Base-by-base conservation (phyloP, 2,113 vertebrate genomes). In the Panurus biarmicus region DNA sequence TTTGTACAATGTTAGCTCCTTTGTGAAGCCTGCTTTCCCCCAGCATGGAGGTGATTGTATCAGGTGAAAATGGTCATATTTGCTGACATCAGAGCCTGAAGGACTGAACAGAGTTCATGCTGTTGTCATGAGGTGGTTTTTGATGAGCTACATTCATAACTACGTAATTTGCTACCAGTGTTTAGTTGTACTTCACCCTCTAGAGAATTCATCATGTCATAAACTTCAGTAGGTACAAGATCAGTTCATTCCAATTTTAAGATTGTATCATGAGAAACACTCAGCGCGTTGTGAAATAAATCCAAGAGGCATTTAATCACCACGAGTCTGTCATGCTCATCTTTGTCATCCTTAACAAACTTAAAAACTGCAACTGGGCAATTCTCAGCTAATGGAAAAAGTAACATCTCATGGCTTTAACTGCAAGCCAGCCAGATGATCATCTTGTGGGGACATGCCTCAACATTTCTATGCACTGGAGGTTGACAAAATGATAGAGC, bases 381-480 rank as follows among this genome's bases (percentile, higher is more conserved):
- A 92, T 95, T 95, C 95, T 93, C 72, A 84, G 90, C 85, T 95
- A 90, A 90, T 80, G 92, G 47, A 86, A 83, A 94, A 96, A 90
- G 83, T 86, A 95, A 58, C 90, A 90, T 92, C 94, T 96, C 92
- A 92, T 70, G 81, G 85, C 90, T 96, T 92, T 88, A 90, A 58
- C 47, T 94, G 83, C 90, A 48, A 92, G 92, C n/a, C 94, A 94
- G 94, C 47, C 67, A 85, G 92, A 96, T 93, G 89, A 93, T 77
- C 72, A 71, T 93, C 96, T 83, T 93, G 96, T 94, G 92, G 76
- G 96, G 90, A 96, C 90, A 44, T 95, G 96, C 88, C 96, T 96
- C 95, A 84, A 95, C 95, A 77, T 80, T 74, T 85, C 94, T 13
- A 24, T 83, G 95, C 88, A 78, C 45, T 67, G 90, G 67, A 96